phyloP scores from a whole-genome alignment of 2,888 invertebrate genomes.

The Podotricha telesiphe region DNA sequence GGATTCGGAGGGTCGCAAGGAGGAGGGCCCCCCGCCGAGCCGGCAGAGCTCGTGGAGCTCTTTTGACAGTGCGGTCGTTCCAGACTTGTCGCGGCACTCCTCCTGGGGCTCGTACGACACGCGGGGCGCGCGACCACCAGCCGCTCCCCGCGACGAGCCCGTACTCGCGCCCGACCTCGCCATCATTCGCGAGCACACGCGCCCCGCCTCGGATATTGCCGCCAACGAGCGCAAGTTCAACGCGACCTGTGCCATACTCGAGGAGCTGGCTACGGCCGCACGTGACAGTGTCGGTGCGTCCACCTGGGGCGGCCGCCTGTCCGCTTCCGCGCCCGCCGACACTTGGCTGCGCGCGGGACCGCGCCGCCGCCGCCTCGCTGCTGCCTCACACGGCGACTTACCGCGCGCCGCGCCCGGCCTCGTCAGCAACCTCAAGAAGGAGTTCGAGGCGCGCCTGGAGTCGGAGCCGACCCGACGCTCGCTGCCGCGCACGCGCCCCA shows the following conservation, averaged over 20 bases:
- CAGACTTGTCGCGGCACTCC: slow-evolving; percentile 89
- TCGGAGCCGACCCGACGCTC: slow-evolving; percentile 46
- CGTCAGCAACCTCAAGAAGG: slow-evolving; percentile 93
- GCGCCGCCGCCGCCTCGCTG: slow-evolving; percentile 70
- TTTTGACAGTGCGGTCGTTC: slow-evolving; percentile 89
- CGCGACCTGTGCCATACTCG: slow-evolving; percentile 85
- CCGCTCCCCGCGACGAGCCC: slow-evolving; percentile 49
- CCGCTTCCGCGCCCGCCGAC: slow-evolving; percentile 86
- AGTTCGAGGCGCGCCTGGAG: slow-evolving; percentile 89
- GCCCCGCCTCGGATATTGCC: slow-evolving; percentile 54
- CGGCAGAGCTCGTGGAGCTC: slow-evolving; percentile 91
- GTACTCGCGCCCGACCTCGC: slow-evolving; percentile 61
- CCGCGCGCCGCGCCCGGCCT: slow-evolving; percentile 84
- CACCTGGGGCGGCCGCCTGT: slow-evolving; percentile 80
- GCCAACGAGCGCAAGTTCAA: slow-evolving; percentile 76
- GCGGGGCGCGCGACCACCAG: slow-evolving; percentile 63
- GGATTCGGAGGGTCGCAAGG: slow-evolving; percentile 77
- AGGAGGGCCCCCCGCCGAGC: slow-evolving; percentile 67
- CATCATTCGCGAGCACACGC: slow-evolving; percentile 67
- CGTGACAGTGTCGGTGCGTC: slow-evolving; percentile 58
- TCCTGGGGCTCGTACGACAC: slow-evolving; percentile 92
- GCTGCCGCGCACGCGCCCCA: slow-evolving; percentile 52
- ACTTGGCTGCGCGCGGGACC: slow-evolving; percentile 77
- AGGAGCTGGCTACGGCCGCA: slow-evolving; percentile 77
- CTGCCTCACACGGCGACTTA: slow-evolving; percentile 73